Evolutionary conservation across 2,888 invertebrate species (phyloP).

Genomic region (Heteropelma amictum): DNA sequence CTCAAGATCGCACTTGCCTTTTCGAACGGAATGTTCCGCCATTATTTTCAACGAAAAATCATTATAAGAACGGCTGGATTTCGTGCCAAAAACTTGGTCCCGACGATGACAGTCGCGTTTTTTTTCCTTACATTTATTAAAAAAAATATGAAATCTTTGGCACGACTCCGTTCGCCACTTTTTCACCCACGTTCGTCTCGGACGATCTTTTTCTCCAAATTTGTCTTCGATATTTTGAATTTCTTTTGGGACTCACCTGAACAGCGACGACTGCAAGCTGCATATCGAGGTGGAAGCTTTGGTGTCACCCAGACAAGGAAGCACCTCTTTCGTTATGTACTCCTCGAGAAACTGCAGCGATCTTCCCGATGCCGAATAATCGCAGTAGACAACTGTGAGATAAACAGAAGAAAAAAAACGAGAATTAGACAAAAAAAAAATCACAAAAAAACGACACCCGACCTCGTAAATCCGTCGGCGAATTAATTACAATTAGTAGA

Average conservation of each 20-base stretch:
- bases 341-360: slow-evolving; percentile 92
- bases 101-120: too few relatives aligned
- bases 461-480: background rate
- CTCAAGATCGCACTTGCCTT: too few relatives aligned
- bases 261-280: slow-evolving; percentile 91
- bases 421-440: background rate
- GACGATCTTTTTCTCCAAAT: background rate
- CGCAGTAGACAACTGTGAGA: slow-evolving; percentile 91
- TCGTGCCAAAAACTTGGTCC: too few relatives aligned
- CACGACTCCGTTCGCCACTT: too few relatives aligned
- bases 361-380: slow-evolving; percentile 92
- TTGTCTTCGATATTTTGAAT: too few relatives aligned
- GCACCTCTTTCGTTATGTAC: slow-evolving; percentile 87
- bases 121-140: too few relatives aligned
- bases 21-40: too few relatives aligned
- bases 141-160: too few relatives aligned
- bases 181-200: too few relatives aligned
- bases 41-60: too few relatives aligned
- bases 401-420: slow-evolving; percentile 72
- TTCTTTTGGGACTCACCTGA: slow-evolving; percentile 85
- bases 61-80: too few relatives aligned
- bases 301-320: slow-evolving; percentile 91
- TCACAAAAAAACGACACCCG: background rate
- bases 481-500: slow-evolving; percentile 21
- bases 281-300: slow-evolving; percentile 90